Conservation (phyloP, 2,888 invertebrate species). For the Cryptosula pallasiana region DNA sequence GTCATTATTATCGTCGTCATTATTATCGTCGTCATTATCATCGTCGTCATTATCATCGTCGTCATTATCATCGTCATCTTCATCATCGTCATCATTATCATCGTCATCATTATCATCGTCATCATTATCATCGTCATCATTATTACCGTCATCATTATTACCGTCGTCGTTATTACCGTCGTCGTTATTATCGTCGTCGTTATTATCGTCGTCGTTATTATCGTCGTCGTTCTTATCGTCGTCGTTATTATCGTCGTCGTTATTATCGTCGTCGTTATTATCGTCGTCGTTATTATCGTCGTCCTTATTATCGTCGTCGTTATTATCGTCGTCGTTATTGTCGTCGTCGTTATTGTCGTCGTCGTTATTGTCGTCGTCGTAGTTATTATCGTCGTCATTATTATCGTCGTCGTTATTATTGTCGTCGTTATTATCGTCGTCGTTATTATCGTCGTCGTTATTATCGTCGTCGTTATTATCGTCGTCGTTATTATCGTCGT, state of each 20-base stretch:
- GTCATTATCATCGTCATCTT: slow-evolving; percentile 24
- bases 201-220: slow-evolving; percentile 24
- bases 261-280: slow-evolving; percentile 21
- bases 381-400: no score
- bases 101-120: slow-evolving; percentile 25
- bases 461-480: no score
- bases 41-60: slow-evolving; percentile 25
- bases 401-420: no score
- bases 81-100: slow-evolving; percentile 23
- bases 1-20: slow-evolving; percentile 24
- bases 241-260: slow-evolving; percentile 24
- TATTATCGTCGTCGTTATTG: no score
- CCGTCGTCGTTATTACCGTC: slow-evolving; percentile 24
- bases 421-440: no score
- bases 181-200: slow-evolving; percentile 24
- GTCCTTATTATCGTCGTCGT: no score
- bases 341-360: no score
- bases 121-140: slow-evolving; percentile 24
- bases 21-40: slow-evolving; percentile 24
- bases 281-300: slow-evolving; percentile 23
- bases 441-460: no score
- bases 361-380: no score
- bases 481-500: no score
- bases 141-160: slow-evolving; percentile 18
- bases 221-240: no score